A percentile compares a stretch with the other conserved stretches of the same genome.
Conservation (phyloP, 2,888 invertebrate species). For the Drosophila multiciliata region DNA sequence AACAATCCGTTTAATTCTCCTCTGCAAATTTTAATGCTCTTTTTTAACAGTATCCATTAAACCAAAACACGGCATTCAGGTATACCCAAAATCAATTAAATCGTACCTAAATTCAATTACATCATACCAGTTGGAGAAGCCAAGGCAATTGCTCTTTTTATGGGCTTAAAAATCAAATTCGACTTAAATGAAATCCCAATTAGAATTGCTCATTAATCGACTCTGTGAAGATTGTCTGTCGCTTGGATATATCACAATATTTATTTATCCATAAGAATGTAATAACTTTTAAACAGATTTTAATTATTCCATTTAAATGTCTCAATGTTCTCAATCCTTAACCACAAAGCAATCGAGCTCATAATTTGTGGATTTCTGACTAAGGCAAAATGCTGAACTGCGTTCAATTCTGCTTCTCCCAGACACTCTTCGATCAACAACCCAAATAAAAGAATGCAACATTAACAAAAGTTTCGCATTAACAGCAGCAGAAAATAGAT, state of each 20-base stretch:
- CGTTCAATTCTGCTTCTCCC: conserved; percentile 18
- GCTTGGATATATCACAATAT: neutral
- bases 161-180: conserved; percentile 34
- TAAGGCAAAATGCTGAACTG: conserved; percentile 47
- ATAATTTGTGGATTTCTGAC: conserved; percentile 62
- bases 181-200: conserved; percentile 17
- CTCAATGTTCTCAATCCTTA: conserved; percentile 36
- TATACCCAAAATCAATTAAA: conserved; percentile 44
- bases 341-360: conserved; percentile 55
- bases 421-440: neutral
- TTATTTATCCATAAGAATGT: neutral
- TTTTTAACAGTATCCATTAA: conserved; percentile 33
- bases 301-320: conserved; percentile 49
- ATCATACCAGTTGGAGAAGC: conserved; percentile 11
- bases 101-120: conserved; percentile 41
- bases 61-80: conserved; percentile 18
- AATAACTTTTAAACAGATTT: conserved; percentile 12
- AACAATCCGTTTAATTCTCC: conserved; percentile 51
- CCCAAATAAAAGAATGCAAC: conserved; percentile 37
- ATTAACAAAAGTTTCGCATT: conserved; percentile 70
- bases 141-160: conserved; percentile 31
- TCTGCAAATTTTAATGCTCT: conserved; percentile 31
- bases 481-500: conserved; percentile 25
- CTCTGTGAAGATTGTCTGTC: neutral
- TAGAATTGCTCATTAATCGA: neutral